Evolutionary conservation across 2,888 invertebrate genomes (phyloP), one percentile per base, ranked within the genome.

Genomic region (Chymomyza amoena): DNA sequence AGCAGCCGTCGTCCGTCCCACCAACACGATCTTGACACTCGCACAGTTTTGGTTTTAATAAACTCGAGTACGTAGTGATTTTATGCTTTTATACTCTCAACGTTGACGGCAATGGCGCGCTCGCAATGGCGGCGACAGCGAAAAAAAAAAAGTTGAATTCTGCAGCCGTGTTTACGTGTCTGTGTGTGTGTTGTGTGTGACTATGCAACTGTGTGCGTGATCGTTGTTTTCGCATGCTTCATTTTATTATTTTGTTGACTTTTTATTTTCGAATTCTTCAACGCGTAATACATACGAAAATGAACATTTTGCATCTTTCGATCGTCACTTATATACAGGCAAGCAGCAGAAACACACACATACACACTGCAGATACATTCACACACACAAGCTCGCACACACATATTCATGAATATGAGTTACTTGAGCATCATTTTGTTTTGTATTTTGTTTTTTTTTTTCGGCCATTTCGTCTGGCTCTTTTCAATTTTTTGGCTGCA

Each of bases 11-110:
- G 68, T 66, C 39, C 28, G 51, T 25, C 39, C 56, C 66, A 32
- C 32, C 32, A 32, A 32, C 32, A 75, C 84, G 90, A 90, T 89
- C 90, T 90, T 85, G 82, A 88, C 91, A 89, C 90, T 90, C 90
- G 88, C 88, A 89, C 90, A 90, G 90, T 90, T 90, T 89, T 89
- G 89, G 90, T 89, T 91, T 91, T 90, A 91, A 91, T 91, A 91
- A 91, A 91, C 91, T 90, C 90, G 91, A 90, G 89, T 90, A 89
- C 84, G 87, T 90, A 90, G 88, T 87, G 89, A 89, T 89, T 90
- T 91, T 89, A 89, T 84, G 92, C 91, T 91, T 91, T 91, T 91
- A 91, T 91, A 91, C 89, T 86, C 88, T 61, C 61, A 36, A 64
- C 66, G 70, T 63, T 73, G 76, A 28, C 51, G 51, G 39, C 50